A percentile compares a stretch with the other conserved stretches of the same genome.
phyloP scores from a whole-genome alignment of 2,888 invertebrate genomes.

The Athalia circularis region DNA sequence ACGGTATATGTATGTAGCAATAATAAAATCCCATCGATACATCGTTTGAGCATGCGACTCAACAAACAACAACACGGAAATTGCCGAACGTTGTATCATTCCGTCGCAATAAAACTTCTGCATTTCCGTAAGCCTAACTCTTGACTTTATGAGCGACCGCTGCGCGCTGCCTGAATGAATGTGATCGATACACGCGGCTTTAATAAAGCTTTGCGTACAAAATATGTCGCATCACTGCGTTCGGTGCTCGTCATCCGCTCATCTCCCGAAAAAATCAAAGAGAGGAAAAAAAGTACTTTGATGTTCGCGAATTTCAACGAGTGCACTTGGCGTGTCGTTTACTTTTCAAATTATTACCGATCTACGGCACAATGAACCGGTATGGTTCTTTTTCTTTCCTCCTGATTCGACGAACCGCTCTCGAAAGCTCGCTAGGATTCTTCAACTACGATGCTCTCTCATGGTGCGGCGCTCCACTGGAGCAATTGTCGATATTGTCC shows the following conservation, averaged over 20 bases:
- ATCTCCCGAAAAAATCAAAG: background rate
- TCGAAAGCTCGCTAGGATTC: background rate
- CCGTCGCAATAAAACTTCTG: background rate
- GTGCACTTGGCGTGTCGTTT: background rate
- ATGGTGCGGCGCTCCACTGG: background rate
- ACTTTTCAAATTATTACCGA: background rate
- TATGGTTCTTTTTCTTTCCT: background rate
- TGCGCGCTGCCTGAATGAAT: slow-evolving; percentile 19
- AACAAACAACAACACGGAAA: no score
- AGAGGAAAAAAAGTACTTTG: no score
- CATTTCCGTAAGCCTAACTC: background rate
- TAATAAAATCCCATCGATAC: no score
- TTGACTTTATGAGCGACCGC: background rate
- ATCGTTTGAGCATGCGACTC: no score
- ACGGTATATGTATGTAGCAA: no score
- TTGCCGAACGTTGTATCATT: background rate
- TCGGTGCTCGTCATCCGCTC: background rate
- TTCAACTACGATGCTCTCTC: background rate
- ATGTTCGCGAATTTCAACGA: no score
- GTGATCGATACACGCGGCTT: slow-evolving; percentile 38
- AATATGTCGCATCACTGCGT: slow-evolving; percentile 34
- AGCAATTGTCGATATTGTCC: slow-evolving; percentile 32
- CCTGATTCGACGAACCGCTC: background rate
- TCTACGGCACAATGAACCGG: no score
- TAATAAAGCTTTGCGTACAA: slow-evolving; percentile 41